Evolutionary conservation across 2,113 vertebrate genomes (phyloP).

Genomic region (Fukomys damarensis): DNA sequence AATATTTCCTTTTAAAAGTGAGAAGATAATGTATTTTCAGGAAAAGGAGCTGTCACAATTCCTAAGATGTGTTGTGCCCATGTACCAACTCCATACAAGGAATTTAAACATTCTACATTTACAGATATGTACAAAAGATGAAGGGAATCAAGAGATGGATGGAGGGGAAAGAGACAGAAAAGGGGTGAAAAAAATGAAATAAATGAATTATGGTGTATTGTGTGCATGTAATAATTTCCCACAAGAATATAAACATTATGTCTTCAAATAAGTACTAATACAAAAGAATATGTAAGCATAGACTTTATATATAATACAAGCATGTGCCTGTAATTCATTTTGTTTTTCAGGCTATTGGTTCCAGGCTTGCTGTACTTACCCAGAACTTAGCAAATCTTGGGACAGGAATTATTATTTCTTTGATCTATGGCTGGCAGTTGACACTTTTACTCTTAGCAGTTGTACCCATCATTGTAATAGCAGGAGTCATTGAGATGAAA

Average conservation of each 20-base stretch:
- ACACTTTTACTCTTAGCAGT: slow-evolving; percentile 93
- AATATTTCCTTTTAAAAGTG: neutral
- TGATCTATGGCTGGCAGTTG: slow-evolving; percentile 96
- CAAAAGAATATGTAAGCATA: neutral
- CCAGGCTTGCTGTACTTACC: slow-evolving; percentile 90
- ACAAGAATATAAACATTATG: neutral
- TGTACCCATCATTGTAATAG: slow-evolving; percentile 92
- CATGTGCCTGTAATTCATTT: neutral
- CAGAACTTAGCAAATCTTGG: slow-evolving; percentile 97
- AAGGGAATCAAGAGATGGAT: neutral
- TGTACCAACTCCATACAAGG: neutral
- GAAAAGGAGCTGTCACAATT: neutral
- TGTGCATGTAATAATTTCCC: neutral
- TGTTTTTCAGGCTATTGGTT: slow-evolving; percentile 89
- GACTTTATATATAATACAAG: slow-evolving; percentile 22
- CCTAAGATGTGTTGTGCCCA: neutral
- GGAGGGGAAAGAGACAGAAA: neutral
- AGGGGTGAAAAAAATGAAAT: neutral
- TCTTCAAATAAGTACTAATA: neutral
- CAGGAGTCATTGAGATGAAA: slow-evolving; percentile 92
- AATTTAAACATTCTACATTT: neutral
- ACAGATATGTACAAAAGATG: neutral
- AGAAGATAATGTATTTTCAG: slow-evolving; percentile 20
- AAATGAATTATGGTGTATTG: neutral
- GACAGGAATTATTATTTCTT: slow-evolving; percentile 92